A percentile compares a stretch with the other conserved stretches of the same genome.
Conservation (phyloP, 2,113 vertebrate genomes). For the Accipiter virgatus region DNA sequence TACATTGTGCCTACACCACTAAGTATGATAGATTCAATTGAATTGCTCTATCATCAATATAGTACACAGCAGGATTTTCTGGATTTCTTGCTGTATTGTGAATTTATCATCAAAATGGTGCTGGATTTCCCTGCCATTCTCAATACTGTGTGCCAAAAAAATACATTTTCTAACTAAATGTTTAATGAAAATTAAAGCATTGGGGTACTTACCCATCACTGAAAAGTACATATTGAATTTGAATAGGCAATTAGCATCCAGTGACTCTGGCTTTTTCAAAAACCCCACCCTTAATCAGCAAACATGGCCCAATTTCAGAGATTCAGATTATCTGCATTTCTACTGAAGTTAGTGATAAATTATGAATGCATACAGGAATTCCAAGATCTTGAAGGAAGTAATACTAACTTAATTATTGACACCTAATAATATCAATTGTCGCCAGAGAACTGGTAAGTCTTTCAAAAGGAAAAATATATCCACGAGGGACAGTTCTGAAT, state of each 20-base stretch:
- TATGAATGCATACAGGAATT: background rate
- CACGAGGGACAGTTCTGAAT: background rate
- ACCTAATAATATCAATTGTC: background rate
- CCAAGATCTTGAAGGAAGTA: background rate
- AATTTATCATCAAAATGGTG: background rate
- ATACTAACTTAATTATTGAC: background rate
- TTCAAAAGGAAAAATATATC: background rate
- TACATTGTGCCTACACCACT: background rate
- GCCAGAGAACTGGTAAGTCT: background rate
- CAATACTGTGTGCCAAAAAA: background rate
- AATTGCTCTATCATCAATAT: background rate
- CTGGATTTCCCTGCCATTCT: background rate
- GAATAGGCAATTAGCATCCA: background rate
- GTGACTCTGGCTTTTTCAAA: background rate
- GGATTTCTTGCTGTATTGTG: background rate
- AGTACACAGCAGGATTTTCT: background rate
- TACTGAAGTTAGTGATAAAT: background rate
- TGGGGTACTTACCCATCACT: background rate
- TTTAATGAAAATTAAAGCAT: background rate
- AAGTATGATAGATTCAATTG: background rate
- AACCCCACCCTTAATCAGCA: background rate
- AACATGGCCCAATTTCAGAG: background rate
- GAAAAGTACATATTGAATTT: background rate
- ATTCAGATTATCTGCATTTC: background rate
- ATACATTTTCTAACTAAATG: background rate